Evolutionary conservation across 2,888 invertebrate genomes (phyloP).

Genomic region (Leptinotarsa rubiginosa): DNA sequence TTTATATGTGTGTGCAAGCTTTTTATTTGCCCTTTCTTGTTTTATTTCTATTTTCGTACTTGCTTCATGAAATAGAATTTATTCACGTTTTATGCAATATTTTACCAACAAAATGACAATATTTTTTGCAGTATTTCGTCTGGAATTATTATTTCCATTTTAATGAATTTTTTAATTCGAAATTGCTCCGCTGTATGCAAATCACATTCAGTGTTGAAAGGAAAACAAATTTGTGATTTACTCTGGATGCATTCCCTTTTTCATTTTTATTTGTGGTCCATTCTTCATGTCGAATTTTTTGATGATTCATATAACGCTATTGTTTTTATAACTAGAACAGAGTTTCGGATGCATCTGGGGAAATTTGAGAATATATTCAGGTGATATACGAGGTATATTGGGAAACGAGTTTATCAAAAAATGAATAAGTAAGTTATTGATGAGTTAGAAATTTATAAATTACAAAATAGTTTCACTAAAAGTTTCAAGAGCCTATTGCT

Average conservation of each 20-base stretch:
- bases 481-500: too few species aligned
- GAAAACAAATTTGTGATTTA: constrained; percentile 17
- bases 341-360: background rate
- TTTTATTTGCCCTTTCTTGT: constrained; percentile 60
- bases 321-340: background rate
- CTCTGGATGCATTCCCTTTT: background rate
- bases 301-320: background rate
- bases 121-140: constrained; percentile 52
- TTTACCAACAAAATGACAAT: constrained; percentile 54
- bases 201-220: constrained; percentile 37
- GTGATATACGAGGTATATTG: too few species aligned
- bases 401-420: too few species aligned
- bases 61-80: constrained; percentile 62
- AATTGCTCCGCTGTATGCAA: constrained; percentile 49
- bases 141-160: constrained; percentile 54
- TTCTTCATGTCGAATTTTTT: background rate
- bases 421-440: too few species aligned
- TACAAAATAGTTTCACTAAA: too few species aligned
- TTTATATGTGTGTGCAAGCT: constrained; percentile 64
- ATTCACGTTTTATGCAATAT: constrained; percentile 54
- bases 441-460: too few species aligned
- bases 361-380: too few species aligned
- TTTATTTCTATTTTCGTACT: constrained; percentile 60
- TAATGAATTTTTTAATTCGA: constrained; percentile 52
- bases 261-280: background rate